Evolutionary conservation across 2,888 invertebrate genomes (phyloP), one percentile per base, ranked within the genome.

Genomic region (Eristalis arbustorum): DNA sequence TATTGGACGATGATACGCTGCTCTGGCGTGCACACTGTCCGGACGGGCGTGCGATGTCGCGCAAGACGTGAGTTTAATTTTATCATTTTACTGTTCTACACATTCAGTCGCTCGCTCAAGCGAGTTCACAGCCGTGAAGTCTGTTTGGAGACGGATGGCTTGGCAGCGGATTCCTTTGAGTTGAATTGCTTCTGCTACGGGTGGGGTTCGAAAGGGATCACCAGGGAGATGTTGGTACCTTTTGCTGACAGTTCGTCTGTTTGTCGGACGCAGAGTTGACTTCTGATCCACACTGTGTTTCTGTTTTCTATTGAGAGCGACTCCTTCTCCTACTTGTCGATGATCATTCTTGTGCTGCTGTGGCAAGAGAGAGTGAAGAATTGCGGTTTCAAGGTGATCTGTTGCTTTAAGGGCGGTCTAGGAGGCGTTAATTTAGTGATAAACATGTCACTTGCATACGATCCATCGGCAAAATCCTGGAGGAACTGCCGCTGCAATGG

Each of bases 1-100:
- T 75, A 87, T 87, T 75, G 42, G 68, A 72, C 56, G 78, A 62
- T 66, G 76, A 76, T 69, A 49, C 66, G 49, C 25, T 25, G 25
- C 25, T 25, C 25, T 25, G 25, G 25, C 25, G 25, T 25, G 25
- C 25, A 25, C 2, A 25, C n/a, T 25, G 72, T 37, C 11, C 37
- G 37, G 37, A 10, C 34, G 34, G 23, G 11, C 34, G 78, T 61
- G 28, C 71, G 25, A 22, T 25, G 59, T 64, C 56, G 61, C 13
- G 59, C 59, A 49, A 49, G 49, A 49, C 49, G 18, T 49, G 49
- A 49, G 18, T 49, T 49, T 18, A 49, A 18, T 49, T 49, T 49
- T 49, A 6, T 49, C n/a, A 18, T 49, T 49, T 49, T 22, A n/a
- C n/a, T n/a, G n/a, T n/a, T n/a, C n/a, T n/a, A 49, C 49, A 49